phyloP scores from a whole-genome alignment of 2,888 invertebrate genomes.

The Andrena trimmerana region DNA sequence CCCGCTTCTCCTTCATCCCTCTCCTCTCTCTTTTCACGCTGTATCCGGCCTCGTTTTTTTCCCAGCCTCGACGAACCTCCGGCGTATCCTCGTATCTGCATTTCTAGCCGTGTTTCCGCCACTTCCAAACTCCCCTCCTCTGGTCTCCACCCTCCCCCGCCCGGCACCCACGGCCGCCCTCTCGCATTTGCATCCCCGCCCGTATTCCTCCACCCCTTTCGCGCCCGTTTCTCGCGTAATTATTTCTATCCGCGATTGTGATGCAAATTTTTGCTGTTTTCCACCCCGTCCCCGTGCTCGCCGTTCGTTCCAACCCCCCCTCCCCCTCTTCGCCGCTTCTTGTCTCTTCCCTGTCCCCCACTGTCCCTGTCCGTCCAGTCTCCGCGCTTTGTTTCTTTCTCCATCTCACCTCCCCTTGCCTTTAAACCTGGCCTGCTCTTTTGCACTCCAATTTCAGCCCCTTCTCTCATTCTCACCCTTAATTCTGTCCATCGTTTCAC shows the following conservation, averaged over 20 bases:
- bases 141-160: constrained; percentile 21
- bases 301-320: constrained; percentile 34
- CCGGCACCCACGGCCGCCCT: constrained; percentile 26
- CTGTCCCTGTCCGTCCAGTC: constrained; percentile 24
- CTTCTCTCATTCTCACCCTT: constrained; percentile 25
- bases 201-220: constrained; percentile 65
- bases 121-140: constrained; percentile 36
- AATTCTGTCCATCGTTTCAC: constrained; percentile 28
- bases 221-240: constrained; percentile 82
- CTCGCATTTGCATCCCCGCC: constrained; percentile 75
- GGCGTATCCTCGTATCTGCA: constrained; percentile 73
- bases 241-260: constrained; percentile 85
- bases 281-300: constrained; percentile 56
- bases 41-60: constrained; percentile 46
- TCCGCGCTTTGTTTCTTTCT: constrained; percentile 28
- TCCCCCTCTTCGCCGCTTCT: constrained; percentile 12
- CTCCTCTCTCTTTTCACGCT: constrained; percentile 36
- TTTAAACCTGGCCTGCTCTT: constrained; percentile 13
- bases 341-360: neutral
- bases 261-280: constrained; percentile 84
- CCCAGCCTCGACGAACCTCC: constrained; percentile 46
- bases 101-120: constrained; percentile 78
- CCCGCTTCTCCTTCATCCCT: neutral
- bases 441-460: constrained; percentile 8
- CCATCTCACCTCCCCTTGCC: constrained; percentile 11